These are phyloP conservation scores for Rallus crepitans DNA, from an alignment of 2,797 vertebrate species.

Conservation along the genomic window DNA sequence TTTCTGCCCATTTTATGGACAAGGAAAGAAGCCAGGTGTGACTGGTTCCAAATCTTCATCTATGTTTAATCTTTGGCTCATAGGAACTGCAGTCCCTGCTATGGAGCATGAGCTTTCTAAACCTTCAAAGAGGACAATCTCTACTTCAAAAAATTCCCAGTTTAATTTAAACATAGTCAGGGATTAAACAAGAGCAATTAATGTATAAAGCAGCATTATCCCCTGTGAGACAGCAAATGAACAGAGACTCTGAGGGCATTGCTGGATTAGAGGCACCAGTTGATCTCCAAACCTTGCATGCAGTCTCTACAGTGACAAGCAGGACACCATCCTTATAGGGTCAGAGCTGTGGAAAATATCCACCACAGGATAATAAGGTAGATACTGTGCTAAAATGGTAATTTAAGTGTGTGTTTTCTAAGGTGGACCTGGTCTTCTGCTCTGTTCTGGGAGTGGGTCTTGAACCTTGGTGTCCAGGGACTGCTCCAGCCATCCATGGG, in stretches of 20 bases:
- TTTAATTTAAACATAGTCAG: background rate
- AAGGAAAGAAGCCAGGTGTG: background rate
- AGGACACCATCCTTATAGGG: background rate
- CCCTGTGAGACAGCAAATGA: background rate
- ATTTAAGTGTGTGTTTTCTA: background rate
- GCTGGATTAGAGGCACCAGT: background rate
- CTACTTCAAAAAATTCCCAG: background rate
- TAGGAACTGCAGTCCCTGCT: background rate
- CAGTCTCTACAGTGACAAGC: background rate
- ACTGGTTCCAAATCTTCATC: background rate
- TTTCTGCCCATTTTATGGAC: background rate
- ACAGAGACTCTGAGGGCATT: background rate
- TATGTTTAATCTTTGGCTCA: accelerated
- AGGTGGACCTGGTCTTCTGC: background rate
- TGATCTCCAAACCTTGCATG: background rate
- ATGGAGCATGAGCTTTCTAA: background rate
- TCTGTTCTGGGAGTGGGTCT: background rate
- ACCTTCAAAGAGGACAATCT: background rate
- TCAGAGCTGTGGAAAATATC: background rate
- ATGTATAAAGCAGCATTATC: background rate
- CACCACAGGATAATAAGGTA: background rate
- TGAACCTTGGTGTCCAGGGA: background rate
- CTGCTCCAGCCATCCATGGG: background rate
- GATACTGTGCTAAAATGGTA: background rate
- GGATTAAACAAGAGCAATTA: background rate